Evolutionary conservation across 2,113 vertebrate genomes (phyloP), one percentile per base, ranked within the genome.

Genomic region (Campylorhamphus procurvoides): DNA sequence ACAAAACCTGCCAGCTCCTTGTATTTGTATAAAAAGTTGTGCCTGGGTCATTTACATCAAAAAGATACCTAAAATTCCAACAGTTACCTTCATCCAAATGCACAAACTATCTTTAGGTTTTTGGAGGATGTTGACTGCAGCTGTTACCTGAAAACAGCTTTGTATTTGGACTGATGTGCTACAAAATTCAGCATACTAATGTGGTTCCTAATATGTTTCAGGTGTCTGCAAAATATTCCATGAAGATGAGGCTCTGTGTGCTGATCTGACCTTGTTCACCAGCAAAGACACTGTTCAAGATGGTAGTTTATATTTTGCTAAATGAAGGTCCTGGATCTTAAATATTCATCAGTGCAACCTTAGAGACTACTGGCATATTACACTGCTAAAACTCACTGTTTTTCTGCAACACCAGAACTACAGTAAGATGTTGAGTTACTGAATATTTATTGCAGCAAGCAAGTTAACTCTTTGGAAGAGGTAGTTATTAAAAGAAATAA

Each of bases 141-240:
- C 9, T 59, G 17, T 15, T 46, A 46, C 18, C 71, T 67, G 44
- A n/a, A 40, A 52, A 19, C 3, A 37, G 64, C 7, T 76, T 27
- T 18, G 14, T 29, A 77, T 40, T 47, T 44, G 13, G 46, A 50
- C 8, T 0, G 0, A 66, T 6, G 9, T 33, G 24, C 9, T 49
- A 84, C 24, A 74, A 67, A 66, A 87, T 40, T 10, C 19, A 87
- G 46, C 6, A 46, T 12, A 46, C 33, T 46, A 58, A 59, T 12
- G 12, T 5, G 12, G 14, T 9, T 66, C 12, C 31, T 58, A 23
- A 0, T 19, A 53, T 40, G 12, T 58, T 49, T 17, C 9, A 20
- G 1, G 9, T n/a, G 12, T 42, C 50, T 42, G 33, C 24, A 74
- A 86, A 77, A 46, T 25, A 20, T 59, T 68, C 22, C 67, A 25